Evolutionary conservation across 2,113 vertebrate genomes (phyloP).

Genomic region (Heptranchias perlo): DNA sequence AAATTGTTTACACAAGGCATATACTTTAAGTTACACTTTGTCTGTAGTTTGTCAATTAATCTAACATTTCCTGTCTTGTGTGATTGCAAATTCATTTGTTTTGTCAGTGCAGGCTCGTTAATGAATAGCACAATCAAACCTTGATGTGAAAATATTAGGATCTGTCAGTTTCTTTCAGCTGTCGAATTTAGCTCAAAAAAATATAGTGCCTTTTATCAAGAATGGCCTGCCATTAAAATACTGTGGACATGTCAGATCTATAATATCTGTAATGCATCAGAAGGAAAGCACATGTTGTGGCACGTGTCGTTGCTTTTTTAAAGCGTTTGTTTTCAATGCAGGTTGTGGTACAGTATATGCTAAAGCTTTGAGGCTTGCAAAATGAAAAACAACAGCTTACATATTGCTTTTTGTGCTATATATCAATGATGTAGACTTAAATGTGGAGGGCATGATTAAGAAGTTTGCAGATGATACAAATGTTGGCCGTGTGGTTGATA

Average conservation of each 20-base stretch:
- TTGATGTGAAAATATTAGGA: not conserved
- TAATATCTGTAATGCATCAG: not conserved
- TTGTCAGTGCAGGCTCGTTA: not conserved
- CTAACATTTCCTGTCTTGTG: constrained; percentile 4
- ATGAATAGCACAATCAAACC: not conserved
- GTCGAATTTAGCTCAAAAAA: not conserved
- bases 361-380: not conserved
- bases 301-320: not conserved
- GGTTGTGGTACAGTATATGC: not conserved
- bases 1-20: not conserved
- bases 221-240: not conserved
- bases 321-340: not conserved
- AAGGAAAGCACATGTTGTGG: not conserved
- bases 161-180: not conserved
- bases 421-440: too few relatives aligned
- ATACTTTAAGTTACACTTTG: not conserved
- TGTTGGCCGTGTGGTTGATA: too few relatives aligned
- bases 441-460: too few relatives aligned
- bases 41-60: not conserved
- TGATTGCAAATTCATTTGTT: not conserved
- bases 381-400: not conserved
- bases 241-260: not conserved
- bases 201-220: not conserved
- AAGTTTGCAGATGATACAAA: too few relatives aligned
- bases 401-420: too few relatives aligned